Conservation (phyloP, 2,797 vertebrate genomes). For the Halcyon smyrnensis region DNA sequence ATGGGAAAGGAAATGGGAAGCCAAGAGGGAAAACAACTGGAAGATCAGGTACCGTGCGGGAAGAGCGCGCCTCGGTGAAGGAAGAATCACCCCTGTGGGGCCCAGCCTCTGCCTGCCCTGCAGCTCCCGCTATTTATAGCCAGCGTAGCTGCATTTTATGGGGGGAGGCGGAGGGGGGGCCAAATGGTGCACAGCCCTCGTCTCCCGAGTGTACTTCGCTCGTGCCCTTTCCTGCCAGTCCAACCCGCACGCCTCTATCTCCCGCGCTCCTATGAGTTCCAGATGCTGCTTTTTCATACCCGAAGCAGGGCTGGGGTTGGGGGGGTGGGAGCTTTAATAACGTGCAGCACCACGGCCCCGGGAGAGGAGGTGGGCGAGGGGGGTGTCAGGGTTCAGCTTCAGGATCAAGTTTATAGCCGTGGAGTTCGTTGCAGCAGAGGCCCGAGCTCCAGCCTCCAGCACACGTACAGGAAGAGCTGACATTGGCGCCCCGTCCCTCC, state of each 20-base stretch:
- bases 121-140: slow-evolving; percentile 79
- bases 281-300: slow-evolving; percentile 79
- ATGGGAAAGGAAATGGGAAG: slow-evolving; percentile 98
- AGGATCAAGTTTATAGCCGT: slow-evolving; percentile 86
- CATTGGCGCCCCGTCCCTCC: slow-evolving; percentile 79
- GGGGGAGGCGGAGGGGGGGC: not conserved
- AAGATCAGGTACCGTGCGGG: slow-evolving; percentile 94
- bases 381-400: slow-evolving; percentile 85
- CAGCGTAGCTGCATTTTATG: slow-evolving; percentile 48
- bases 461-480: slow-evolving; percentile 88
- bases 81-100: slow-evolving; percentile 70
- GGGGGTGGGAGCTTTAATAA: slow-evolving; percentile 71
- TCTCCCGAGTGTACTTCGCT: slow-evolving; percentile 72
- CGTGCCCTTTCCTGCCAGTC: slow-evolving; percentile 78
- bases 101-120: slow-evolving; percentile 69
- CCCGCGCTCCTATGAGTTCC: slow-evolving; percentile 74
- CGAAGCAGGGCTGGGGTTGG: not conserved
- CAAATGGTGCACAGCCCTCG: slow-evolving; percentile 45
- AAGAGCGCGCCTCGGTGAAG: slow-evolving; percentile 72
- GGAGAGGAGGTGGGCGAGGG: slow-evolving; percentile 78
- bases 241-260: slow-evolving; percentile 65
- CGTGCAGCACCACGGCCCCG: slow-evolving; percentile 53
- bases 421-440: slow-evolving; percentile 77
- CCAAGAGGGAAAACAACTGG: slow-evolving; percentile 98
- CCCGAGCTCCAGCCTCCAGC: slow-evolving; percentile 79